phyloP scores from a whole-genome alignment of 2,113 vertebrate species.

The Arizona elegans region DNA sequence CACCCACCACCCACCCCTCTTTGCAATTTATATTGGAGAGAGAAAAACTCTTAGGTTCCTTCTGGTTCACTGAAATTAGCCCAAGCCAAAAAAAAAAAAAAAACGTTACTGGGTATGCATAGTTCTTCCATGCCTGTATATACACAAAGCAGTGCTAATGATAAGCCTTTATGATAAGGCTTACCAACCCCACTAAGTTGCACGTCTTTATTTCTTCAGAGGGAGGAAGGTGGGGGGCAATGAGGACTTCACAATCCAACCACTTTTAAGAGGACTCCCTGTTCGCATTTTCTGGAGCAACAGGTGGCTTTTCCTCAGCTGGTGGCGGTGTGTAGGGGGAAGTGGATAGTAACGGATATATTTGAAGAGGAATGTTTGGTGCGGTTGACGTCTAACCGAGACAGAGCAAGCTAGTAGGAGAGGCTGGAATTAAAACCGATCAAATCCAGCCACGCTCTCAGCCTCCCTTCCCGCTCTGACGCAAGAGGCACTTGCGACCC shows the following conservation, averaged over 20 bases:
- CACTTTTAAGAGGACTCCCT: neutral
- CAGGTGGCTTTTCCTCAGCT: neutral
- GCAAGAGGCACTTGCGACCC: neutral
- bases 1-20: no score
- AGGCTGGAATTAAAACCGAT: neutral
- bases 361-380: no score
- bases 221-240: neutral
- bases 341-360: neutral
- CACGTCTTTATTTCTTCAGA: neutral
- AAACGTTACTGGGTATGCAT: neutral
- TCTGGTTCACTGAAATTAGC: neutral
- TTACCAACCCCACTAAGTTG: neutral
- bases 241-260: neutral
- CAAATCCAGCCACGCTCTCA: neutral
- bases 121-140: neutral
- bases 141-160: neutral
- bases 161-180: no score
- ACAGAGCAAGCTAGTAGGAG: neutral
- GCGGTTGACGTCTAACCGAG: neutral
- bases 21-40: neutral
- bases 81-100: neutral
- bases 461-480: neutral
- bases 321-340: neutral
- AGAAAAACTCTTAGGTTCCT: neutral
- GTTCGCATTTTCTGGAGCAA: neutral